A percentile compares a stretch with the other conserved stretches of the same genome.
Conservation (phyloP, 2,797 vertebrate species). For the Enteromius fasciolatus region DNA sequence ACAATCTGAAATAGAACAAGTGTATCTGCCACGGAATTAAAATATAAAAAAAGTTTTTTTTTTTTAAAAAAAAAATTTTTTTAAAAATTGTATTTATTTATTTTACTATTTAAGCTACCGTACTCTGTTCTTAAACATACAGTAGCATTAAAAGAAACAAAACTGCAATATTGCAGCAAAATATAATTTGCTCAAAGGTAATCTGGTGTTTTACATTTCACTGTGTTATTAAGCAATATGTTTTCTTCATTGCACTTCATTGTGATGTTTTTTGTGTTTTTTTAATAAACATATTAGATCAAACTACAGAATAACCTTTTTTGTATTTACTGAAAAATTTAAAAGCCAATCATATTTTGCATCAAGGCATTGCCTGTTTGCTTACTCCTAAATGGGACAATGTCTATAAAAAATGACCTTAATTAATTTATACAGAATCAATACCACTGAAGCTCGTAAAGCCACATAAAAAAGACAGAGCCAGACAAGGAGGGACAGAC, state of each 20-base stretch:
- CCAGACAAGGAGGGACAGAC: not conserved
- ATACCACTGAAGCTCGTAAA: not conserved
- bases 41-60: not conserved
- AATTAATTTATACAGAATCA: constrained; percentile 2
- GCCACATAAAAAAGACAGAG: not conserved
- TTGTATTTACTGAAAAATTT: not conserved
- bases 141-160: not conserved
- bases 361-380: not conserved
- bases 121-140: not conserved
- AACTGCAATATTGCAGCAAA: not conserved
- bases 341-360: not conserved
- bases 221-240: not conserved
- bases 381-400: not conserved
- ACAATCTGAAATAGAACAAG: not conserved
- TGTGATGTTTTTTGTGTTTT: not conserved
- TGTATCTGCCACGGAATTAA: not conserved
- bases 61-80: too few relatives aligned
- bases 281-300: not conserved
- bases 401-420: not conserved
- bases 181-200: not conserved
- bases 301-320: not conserved
- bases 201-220: not conserved
- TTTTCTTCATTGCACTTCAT: not conserved
- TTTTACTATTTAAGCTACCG: not conserved
- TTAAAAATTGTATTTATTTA: not conserved